These are phyloP conservation scores for Bryconaethiops microstoma DNA, from an alignment of 2,797 vertebrate genomes.

Conservation along the genomic window DNA sequence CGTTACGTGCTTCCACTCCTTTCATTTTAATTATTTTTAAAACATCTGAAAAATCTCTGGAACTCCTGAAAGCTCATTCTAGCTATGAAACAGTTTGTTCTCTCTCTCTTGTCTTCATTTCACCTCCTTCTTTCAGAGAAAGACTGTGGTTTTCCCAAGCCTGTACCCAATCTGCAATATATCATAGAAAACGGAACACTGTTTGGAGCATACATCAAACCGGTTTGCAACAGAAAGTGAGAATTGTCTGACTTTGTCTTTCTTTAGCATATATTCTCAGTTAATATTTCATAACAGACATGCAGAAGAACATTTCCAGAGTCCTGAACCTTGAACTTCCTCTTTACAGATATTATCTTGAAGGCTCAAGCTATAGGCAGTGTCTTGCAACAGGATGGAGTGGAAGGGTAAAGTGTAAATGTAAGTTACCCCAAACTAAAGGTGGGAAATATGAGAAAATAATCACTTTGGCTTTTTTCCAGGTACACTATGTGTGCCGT, in stretches of 20 bases:
- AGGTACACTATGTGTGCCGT: too few relatives aligned
- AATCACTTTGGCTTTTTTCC: too few relatives aligned
- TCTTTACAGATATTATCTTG: constrained; percentile 64
- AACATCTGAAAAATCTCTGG: too few relatives aligned
- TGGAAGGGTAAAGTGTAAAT: constrained; percentile 49
- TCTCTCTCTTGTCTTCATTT: background rate
- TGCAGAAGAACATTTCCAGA: background rate
- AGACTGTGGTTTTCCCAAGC: constrained; percentile 63
- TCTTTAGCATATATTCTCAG: background rate
- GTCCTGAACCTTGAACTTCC: background rate
- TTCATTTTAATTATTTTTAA: too few relatives aligned
- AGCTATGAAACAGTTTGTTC: background rate
- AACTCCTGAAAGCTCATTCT: too few relatives aligned
- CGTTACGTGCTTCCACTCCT: too few relatives aligned
- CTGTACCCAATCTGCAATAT: constrained; percentile 54
- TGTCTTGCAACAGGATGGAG: constrained; percentile 64
- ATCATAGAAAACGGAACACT: constrained; percentile 33
- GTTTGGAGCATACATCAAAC: constrained; percentile 36
- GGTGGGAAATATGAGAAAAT: too few relatives aligned
- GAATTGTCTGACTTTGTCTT: constrained; percentile 35
- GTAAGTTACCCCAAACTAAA: constrained; percentile 61
- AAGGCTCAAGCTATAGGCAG: constrained; percentile 49
- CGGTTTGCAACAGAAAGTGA: constrained; percentile 71
- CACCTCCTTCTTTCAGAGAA: constrained; percentile 62
- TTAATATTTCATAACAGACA: background rate